Conservation (phyloP, 2,113 vertebrate genomes). For the Platysteira castanea region DNA sequence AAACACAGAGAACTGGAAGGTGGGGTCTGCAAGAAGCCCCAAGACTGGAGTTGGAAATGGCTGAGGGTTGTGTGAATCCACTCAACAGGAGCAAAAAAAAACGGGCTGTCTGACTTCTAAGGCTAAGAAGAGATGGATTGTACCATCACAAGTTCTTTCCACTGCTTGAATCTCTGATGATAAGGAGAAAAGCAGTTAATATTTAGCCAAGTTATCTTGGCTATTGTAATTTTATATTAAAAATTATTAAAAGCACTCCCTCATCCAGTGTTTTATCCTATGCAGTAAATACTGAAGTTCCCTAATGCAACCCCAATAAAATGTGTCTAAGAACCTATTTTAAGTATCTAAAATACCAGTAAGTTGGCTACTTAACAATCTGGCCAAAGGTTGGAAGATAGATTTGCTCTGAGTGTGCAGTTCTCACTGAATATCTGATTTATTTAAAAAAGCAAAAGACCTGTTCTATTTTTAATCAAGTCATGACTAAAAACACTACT, state of each 20-base stretch:
- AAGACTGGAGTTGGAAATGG: fast-evolving
- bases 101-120: neutral
- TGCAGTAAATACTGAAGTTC: neutral
- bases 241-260: neutral
- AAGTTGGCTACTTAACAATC: neutral
- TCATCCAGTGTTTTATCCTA: neutral
- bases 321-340: neutral
- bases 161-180: neutral
- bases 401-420: neutral
- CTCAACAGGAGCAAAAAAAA: neutral
- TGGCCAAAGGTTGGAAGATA: neutral
- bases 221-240: neutral
- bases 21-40: neutral
- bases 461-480: neutral
- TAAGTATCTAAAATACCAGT: neutral
- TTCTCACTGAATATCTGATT: neutral
- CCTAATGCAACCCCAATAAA: neutral
- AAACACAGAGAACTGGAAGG: neutral
- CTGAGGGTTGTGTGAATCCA: neutral
- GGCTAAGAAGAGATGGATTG: neutral
- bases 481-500: neutral
- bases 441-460: neutral
- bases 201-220: neutral
- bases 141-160: neutral
- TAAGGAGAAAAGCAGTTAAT: neutral